Evolutionary conservation across 2,113 vertebrate genomes (phyloP), one percentile per base, ranked within the genome.

Genomic region (Piprites chloris): DNA sequence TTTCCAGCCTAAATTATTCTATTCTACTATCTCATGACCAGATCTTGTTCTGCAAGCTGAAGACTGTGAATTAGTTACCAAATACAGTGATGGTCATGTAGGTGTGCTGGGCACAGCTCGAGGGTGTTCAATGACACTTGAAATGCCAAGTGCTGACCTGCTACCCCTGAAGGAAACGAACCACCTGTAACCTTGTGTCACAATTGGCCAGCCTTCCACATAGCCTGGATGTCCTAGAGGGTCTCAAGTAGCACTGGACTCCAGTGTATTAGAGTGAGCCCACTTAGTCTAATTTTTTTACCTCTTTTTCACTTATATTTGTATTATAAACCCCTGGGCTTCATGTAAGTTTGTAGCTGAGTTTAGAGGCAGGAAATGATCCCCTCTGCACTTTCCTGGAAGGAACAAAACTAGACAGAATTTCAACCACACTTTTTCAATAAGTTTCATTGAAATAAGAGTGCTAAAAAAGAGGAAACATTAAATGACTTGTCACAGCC

Each of bases 401-500:
- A 95, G 55, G 50, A 95, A 47, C 2, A 86, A 73, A 88, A 74
- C 46, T 42, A 37, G 14, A 26, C 33, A 12, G 6, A 80, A 84
- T 69, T 74, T 84, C 50, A 67, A 75, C 21, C 15, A 58, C 28
- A 2, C 11, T 78, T 61, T 85, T 74, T n/a, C 11, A 85, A 55
- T 46, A 35, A 35, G 16, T 42, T 86, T 84, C 50, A 63, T 55
- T 89, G 73, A 95, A 95, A 71, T 55, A 67, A 67, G 33, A 95
- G 10, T 22, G 50, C 63, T 74, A 69, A 35, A 77, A 89, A 88
- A 92, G 46, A 58, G 2, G 14, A 75, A 81, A 63, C 52, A 47
- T 78, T 90, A 78, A 66, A 86, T 50, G 23, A 52, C 23, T 81
- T 42, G 17, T 9, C 65, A 47, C 3, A 92, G 76, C 44, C 59